Base-by-base conservation (phyloP, 2,113 vertebrate species). In the Chloropsis cyanopogon region DNA sequence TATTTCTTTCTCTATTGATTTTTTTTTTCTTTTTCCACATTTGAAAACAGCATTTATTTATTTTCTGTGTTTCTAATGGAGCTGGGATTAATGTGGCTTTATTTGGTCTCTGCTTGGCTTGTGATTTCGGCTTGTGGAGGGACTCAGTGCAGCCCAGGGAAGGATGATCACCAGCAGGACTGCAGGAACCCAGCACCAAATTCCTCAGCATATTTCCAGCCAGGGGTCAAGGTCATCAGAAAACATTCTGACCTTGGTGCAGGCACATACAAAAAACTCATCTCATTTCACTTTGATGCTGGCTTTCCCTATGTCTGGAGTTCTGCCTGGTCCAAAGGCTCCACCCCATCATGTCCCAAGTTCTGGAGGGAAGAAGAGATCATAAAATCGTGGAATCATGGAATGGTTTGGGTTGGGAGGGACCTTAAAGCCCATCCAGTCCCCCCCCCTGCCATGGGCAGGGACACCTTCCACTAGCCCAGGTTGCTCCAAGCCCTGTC, bases 1-100 rank as follows among this genome's bases (percentile, higher is more conserved):
- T 97, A 98, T 98, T 98, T 97, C 98, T 98, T 97, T 96, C 92
- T 83, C 90, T 98, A 97, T 97, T 97, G 97, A 98, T n/a, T 97
- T 98, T 98, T 97, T 84, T 91, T 96, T 95, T 92, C 85, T 97
- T 98, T 89, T 95, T 76, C 83, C 95, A 81, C 96, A 97, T 97
- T 97, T 97, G 96, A 96, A 96, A 98, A 95, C 93, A 93, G 81
- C 93, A 97, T 97, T 98, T 97, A 98, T 98, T 97, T 97, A 97
- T 97, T 96, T 97, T 85, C 97, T 96, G 66, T 97, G 96, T 98
- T 98, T 97, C 97, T 96, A 98, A 96, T 95, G 94, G 95, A 96
- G 85, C 92, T 85, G 86, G 88, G 95, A 97, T 95, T 96, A 96
- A 95, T 95, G 94, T 29, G 82, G 56, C 39, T 97, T 96, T 97